Evolutionary conservation across 2,113 vertebrate genomes (phyloP), one percentile per base, ranked within the genome.

Genomic region (Ceyx cyanopectus): DNA sequence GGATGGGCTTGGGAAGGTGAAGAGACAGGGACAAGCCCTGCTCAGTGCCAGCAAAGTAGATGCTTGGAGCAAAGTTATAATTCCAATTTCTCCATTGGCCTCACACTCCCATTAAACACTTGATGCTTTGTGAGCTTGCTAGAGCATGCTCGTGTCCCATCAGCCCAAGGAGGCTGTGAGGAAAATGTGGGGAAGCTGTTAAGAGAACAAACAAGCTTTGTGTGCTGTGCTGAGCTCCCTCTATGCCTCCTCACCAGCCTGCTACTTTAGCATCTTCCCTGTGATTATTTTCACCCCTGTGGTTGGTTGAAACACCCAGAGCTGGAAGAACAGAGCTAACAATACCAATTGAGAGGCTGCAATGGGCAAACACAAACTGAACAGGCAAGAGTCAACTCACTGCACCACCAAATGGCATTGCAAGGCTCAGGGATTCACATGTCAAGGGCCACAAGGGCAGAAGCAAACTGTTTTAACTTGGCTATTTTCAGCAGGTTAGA

Each of bases 101-200:
- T 70, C 54, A 65, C 22, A 9, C 7, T 60, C 19, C 32, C 22
- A 57, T 32, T 45, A 48, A 67, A 77, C 7, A 27, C 60, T n/a
- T 4, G 22, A 53, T 43, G 19, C 20, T 73, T 63, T 65, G 17
- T 56, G 34, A 12, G 37, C 40, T 32, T 60, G 11, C 32, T 6
- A 40, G 27, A 41, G 27, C 1, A 1, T 12, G 2, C 5, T 43
- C 1, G 0, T 51, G 69, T 86, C 54, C 24, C 9, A 20, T 0
- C 19, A 19, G 8, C 27, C 34, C 60, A 46, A 14, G 4, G 29
- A 81, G n/a, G 19, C 3, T 57, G 29, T 21, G 12, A 43, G 50
- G 26, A 41, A 69, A 61, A 73, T 17, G 2, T 2, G 26, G 46
- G 69, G 41, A 62, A 43, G 29, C 5, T 24, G 21, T 51, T 53